Base-by-base conservation (phyloP, 2,888 invertebrate genomes). In the Drosophila affinis region DNA sequence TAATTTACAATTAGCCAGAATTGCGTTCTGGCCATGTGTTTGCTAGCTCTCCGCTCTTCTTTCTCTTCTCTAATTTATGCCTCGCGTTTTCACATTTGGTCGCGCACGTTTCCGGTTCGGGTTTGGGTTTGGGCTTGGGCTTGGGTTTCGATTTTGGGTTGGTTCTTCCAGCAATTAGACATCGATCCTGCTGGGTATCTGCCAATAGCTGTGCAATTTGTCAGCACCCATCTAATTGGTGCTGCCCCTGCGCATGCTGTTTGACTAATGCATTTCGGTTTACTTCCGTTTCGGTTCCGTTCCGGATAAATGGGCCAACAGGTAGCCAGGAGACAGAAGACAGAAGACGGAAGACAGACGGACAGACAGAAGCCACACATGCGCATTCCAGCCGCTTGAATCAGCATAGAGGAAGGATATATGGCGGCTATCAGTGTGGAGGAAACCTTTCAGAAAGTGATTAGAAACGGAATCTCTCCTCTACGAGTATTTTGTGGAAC, bases 121-220 rank as follows among this genome's bases (percentile, higher is more conserved):
- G 55, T 34, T 29, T 53, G 12, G 10, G 29, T 48, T 39, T 59
- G n/a, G n/a, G n/a, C n/a, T 18, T 34, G 10, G 48, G 6, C 18
- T 21, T 39, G 3, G 27, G 24, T 47, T 68, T 45, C 53, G 18
- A 3, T 53, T 63, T 24, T 32, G 46, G 39, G 44, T 17, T 34
- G 52, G 64, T 46, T 46, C 64, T 17, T n/a, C 49, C 49, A 49
- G 34, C 52, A 63, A 72, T 72, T 72, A 71, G 72, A 51, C 58
- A 73, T 54, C 57, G 65, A 54, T 56, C 52, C 29, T 57, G 18
- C 27, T 53, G 47, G 48, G 45, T 58, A 52, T 61, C 39, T 58
- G 76, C 78, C 87, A 79, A 83, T 89, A 82, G 86, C 88, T 89
- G 86, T 80, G 86, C 89, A 89, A 86, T 86, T 86, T 89, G 86